These are phyloP conservation scores for Carpatolechia fugitivella DNA, from an alignment of 2,888 invertebrate genomes.

Conservation along the genomic window DNA sequence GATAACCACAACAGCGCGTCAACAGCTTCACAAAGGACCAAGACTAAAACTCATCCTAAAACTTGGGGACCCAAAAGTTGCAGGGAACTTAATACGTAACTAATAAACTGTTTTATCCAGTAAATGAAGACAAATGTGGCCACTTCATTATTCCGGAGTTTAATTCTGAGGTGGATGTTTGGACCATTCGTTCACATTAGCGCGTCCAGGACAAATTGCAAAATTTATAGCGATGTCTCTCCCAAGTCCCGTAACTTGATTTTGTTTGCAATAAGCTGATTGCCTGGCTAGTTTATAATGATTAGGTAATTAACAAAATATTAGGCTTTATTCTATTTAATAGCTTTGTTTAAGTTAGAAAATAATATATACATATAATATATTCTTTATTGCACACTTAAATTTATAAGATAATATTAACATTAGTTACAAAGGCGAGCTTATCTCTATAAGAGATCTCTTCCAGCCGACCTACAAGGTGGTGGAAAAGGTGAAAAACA, in stretches of 20 bases:
- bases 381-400: too few species aligned
- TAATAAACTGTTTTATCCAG: constrained; percentile 52
- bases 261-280: neutral
- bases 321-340: too few species aligned
- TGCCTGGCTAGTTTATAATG: neutral
- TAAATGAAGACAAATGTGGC: constrained; percentile 72
- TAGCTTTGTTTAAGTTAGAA: too few species aligned
- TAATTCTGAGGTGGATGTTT: constrained; percentile 63
- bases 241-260: neutral
- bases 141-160: constrained; percentile 69
- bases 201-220: constrained; percentile 53
- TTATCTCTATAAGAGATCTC: too few species aligned
- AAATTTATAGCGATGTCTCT: constrained; percentile 45
- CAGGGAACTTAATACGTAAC: constrained; percentile 51
- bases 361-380: too few species aligned
- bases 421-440: too few species aligned
- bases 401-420: too few species aligned
- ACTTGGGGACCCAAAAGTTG: constrained; percentile 32
- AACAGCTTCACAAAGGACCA: neutral
- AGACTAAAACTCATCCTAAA: constrained; percentile 33
- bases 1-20: neutral
- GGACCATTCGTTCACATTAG: constrained; percentile 70
- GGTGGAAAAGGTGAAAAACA: too few species aligned
- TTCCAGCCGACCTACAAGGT: too few species aligned
- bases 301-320: too few species aligned